Base-by-base conservation (phyloP, 2,113 vertebrate species). In the Rhegmatorhina hoffmannsi region DNA sequence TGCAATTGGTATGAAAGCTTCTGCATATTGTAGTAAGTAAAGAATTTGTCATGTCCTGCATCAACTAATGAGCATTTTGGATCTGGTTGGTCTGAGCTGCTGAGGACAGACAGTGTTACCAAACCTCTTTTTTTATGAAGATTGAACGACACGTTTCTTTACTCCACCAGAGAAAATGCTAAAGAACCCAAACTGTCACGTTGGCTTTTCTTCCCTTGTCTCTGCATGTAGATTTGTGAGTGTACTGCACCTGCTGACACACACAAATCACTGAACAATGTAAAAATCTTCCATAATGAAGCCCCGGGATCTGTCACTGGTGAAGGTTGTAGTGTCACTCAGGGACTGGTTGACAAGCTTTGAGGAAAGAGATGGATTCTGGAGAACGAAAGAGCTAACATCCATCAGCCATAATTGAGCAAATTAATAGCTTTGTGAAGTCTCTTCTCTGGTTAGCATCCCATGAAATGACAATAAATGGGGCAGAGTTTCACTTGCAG, bases 341-440 rank as follows among this genome's bases (percentile, higher is more conserved):
- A 58, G 95, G 95, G 91, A 95, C 88, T 95, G 24, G 1, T 74
- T 96, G 94, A 92, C 91, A 95, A 78, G 78, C 69, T 91, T 80
- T 79, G 66, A 92, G 53, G n/a, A 68, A 72, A 49, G 92, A 95
- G 88, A 88, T 84, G 73, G 83, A 90, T 94, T 75, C 64, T 66
- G 0, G 0, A 56, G 91, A 79, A 43, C 8, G 50, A 93, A 82
- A 74, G 63, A 86, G 28, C 72, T 70, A 49, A 44, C 92, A 95
- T 96, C 95, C 34, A 96, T 97, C 94, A 96, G 70, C 73, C 31
- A 8, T 95, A 96, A 97, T 87, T 96, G 96, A 84, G 92, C 56
- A 94, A 97, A 96, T 95, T 70, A 95, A 97, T 95, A 83, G 94
- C 90, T 90, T 76, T 85, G 56, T 36, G 79, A 69, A 95, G 85